These are phyloP conservation scores for Leiothrix lutea DNA, from an alignment of 2,113 vertebrate genomes.

Conservation along the genomic window DNA sequence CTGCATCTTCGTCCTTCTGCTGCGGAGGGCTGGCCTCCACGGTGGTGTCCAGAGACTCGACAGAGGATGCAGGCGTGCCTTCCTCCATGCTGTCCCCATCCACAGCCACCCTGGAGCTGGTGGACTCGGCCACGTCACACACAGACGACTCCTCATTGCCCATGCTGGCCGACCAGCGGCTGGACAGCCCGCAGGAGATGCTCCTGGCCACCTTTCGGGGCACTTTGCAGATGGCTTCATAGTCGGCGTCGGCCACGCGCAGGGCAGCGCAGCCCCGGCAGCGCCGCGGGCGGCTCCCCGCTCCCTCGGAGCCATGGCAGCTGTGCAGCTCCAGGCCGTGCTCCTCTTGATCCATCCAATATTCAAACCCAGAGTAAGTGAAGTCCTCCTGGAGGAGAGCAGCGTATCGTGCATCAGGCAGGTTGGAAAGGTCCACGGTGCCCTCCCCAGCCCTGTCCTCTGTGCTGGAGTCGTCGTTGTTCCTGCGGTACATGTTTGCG, in stretches of 20 bases:
- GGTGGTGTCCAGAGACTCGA: constrained; percentile 82
- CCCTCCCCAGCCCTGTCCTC: constrained; percentile 57
- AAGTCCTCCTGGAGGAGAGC: constrained; percentile 90
- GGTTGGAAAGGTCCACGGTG: constrained; percentile 74
- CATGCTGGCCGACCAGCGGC: constrained; percentile 75
- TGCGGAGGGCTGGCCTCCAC: constrained; percentile 62
- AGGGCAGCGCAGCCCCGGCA: constrained; percentile 84
- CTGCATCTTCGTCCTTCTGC: constrained; percentile 67
- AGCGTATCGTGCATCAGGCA: constrained; percentile 79
- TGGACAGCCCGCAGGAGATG: constrained; percentile 80
- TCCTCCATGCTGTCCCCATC: constrained; percentile 82
- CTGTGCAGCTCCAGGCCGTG: constrained; percentile 74
- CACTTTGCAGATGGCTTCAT: constrained; percentile 91
- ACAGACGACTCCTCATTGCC: constrained; percentile 65
- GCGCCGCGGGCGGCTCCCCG: constrained; percentile 72
- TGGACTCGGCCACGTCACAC: constrained; percentile 66
- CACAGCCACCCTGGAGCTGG: constrained; percentile 50
- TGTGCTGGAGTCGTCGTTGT: constrained; percentile 68
- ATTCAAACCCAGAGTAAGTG: constrained; percentile 86
- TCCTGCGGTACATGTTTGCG: constrained; percentile 83
- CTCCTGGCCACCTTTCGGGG: constrained; percentile 84
- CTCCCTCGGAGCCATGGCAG: constrained; percentile 70
- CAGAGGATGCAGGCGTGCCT: constrained; percentile 77
- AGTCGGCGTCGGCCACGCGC: constrained; percentile 89
- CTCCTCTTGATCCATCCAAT: constrained; percentile 86